Conservation (phyloP, 1,140 invertebrate species). For the Orchesella cincta region DNA sequence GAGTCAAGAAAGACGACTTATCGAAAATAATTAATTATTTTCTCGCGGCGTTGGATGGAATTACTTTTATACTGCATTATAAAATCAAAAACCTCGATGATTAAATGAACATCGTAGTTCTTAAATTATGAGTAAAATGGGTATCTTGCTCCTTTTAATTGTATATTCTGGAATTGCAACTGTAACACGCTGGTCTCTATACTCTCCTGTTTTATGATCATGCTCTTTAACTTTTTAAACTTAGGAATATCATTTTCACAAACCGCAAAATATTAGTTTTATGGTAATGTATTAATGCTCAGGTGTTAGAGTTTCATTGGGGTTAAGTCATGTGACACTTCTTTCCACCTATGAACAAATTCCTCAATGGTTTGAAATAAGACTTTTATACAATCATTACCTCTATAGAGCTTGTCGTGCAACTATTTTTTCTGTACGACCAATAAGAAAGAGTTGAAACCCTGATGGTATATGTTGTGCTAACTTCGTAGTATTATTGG, state of each 20-base stretch:
- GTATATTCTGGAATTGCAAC: neutral
- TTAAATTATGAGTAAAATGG: neutral
- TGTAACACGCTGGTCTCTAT: neutral
- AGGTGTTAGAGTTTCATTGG: neutral
- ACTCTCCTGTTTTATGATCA: neutral
- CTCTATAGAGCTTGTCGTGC: neutral
- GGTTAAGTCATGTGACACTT: neutral
- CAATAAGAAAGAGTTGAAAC: neutral
- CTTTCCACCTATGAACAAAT: neutral
- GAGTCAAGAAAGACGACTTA: conserved; percentile 35
- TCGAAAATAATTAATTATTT: neutral
- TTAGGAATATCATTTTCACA: neutral
- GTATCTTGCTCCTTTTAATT: neutral
- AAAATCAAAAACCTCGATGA: neutral
- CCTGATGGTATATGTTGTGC: neutral
- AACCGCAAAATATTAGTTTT: neutral
- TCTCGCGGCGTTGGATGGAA: neutral
- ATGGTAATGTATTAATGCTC: neutral
- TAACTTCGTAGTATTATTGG: neutral
- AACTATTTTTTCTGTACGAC: neutral
- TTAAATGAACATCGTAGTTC: neutral
- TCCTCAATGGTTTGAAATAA: neutral
- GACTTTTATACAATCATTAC: neutral
- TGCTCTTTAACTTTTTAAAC: neutral
- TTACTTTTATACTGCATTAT: neutral